Conservation (phyloP, 2,113 vertebrate species). For the Serranochromis macrocephalus region DNA sequence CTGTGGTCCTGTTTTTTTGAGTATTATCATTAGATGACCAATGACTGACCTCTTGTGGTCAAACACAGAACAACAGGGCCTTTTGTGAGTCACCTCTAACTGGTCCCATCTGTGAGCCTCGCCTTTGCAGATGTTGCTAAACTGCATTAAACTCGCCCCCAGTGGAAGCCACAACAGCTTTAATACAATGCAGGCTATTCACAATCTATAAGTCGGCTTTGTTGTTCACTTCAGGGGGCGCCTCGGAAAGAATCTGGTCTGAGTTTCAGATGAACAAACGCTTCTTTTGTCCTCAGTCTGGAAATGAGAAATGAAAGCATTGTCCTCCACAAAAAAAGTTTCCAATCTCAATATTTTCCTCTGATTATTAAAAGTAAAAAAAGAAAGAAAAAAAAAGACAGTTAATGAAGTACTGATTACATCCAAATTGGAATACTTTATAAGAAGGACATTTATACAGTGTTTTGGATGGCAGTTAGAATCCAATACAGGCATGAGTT, state of each 20-base stretch:
- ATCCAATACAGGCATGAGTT: conserved; percentile 69
- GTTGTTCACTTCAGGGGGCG: conserved; percentile 13
- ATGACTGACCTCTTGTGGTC: conserved; percentile 61
- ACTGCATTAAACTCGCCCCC: not conserved
- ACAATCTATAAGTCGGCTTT: conserved; percentile 32
- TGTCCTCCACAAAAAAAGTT: not conserved
- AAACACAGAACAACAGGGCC: conserved; percentile 9
- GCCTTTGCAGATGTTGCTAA: conserved; percentile 40
- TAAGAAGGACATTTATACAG: conserved; percentile 70
- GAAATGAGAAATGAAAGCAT: not conserved
- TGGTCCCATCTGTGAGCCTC: conserved; percentile 23
- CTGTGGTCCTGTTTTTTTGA: not conserved
- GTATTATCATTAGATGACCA: conserved; percentile 4
- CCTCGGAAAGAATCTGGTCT: conserved; percentile 41
- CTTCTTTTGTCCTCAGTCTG: conserved; percentile 32
- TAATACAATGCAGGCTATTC: conserved; percentile 47
- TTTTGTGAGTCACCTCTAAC: conserved; percentile 23
- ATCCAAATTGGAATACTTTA: conserved; percentile 59
- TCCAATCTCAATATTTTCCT: not conserved
- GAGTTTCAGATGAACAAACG: conserved; percentile 18
- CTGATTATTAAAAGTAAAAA: not conserved
- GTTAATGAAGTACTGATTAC: not conserved
- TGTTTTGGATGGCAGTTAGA: conserved; percentile 69
- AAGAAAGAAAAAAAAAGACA: not conserved
- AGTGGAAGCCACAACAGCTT: not conserved